Percentiles rank a stretch among this genome's conserved stretches.
phyloP scores from a whole-genome alignment of 30 jellyfish, hydroid and myxozoan species.

The Nemopilema nomurai region DNA sequence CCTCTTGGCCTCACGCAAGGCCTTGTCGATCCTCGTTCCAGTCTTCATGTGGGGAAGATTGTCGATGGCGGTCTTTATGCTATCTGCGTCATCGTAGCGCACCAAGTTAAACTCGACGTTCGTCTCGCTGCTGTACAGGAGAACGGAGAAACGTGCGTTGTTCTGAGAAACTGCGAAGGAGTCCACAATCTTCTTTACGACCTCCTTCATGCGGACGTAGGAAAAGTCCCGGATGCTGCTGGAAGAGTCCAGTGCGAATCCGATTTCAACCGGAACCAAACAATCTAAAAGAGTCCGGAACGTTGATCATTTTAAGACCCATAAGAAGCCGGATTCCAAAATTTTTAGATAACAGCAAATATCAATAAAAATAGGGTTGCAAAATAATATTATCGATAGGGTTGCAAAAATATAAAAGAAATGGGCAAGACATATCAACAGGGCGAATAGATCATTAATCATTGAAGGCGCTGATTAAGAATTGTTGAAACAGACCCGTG shows the following conservation, averaged over 20 bases:
- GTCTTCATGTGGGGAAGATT: constrained; percentile 70
- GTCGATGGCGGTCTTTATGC: constrained; percentile 76
- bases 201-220: constrained; percentile 76
- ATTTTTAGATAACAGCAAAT: too few relatives aligned
- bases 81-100: constrained; percentile 73
- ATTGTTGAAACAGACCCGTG: too few relatives aligned
- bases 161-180: constrained; percentile 85
- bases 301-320: too few relatives aligned
- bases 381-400: too few relatives aligned
- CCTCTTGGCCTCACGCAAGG: constrained; percentile 72
- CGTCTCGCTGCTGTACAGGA: constrained; percentile 77
- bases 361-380: too few relatives aligned
- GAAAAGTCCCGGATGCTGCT: constrained; percentile 71
- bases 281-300: constrained; percentile 56
- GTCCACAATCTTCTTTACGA: constrained; percentile 80
- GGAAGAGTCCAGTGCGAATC: constrained; percentile 91
- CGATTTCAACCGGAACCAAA: constrained; percentile 82
- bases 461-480: too few relatives aligned
- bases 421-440: too few relatives aligned
- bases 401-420: too few relatives aligned
- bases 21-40: constrained; percentile 84
- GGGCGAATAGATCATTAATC: too few relatives aligned
- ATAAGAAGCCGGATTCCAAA: too few relatives aligned
- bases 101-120: constrained; percentile 76
- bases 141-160: constrained; percentile 80